Evolutionary conservation across 2,797 vertebrate genomes (phyloP).

Genomic region (Helostoma temminkii): DNA sequence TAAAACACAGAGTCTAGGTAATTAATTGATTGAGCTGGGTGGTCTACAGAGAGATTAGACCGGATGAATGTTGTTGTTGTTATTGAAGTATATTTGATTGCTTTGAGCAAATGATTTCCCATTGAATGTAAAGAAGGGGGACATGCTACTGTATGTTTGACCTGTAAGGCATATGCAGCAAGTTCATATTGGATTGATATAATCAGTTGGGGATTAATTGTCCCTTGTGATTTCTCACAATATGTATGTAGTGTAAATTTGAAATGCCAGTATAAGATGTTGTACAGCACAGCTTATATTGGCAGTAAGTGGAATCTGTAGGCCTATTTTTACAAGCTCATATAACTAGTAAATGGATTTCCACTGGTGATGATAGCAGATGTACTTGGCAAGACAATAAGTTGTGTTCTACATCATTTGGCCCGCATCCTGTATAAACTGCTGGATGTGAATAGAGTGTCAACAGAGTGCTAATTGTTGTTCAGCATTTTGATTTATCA

Average conservation of each 20-base stretch:
- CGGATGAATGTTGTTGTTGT: conserved; percentile 82
- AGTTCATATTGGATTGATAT: conserved; percentile 59
- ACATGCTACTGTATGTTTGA: conserved; percentile 66
- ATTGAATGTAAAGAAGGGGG: conserved; percentile 78
- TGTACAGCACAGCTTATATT: conserved; percentile 51
- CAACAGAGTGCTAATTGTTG: conserved; percentile 80
- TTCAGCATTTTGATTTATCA: conserved; percentile 72
- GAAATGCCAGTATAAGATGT: conserved; percentile 49
- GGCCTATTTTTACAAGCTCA: conserved; percentile 68
- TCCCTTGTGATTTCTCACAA: conserved; percentile 54
- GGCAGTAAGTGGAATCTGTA: conserved; percentile 52
- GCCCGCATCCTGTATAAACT: conserved; percentile 75
- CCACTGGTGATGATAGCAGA: conserved; percentile 66
- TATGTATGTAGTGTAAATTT: conserved; percentile 58
- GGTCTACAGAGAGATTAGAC: conserved; percentile 82
- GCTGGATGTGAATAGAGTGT: conserved; percentile 77
- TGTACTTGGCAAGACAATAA: conserved; percentile 79
- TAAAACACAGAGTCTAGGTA: conserved; percentile 87
- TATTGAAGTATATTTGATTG: conserved; percentile 77
- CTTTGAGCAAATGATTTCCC: conserved; percentile 76
- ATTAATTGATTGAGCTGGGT: conserved; percentile 90
- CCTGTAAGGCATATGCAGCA: conserved; percentile 73
- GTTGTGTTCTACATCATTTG: conserved; percentile 75
- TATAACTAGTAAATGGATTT: conserved; percentile 76
- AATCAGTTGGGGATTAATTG: conserved; percentile 68